Conservation (phyloP, 2,113 vertebrate species). For the Carassius gibelio region DNA sequence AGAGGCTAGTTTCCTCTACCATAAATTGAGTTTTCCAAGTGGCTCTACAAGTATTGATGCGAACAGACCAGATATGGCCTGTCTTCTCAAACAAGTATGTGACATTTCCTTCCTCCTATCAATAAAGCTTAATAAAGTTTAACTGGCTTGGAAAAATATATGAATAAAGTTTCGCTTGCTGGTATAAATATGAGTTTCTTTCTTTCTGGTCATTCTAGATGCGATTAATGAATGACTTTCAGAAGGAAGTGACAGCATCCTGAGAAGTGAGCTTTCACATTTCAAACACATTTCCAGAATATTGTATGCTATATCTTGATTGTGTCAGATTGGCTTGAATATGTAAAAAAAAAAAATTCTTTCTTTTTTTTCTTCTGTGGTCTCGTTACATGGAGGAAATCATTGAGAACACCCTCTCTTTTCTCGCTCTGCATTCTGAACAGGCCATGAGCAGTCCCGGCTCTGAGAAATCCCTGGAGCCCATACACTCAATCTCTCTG, state of each 20-base stretch:
- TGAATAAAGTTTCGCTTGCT: background rate
- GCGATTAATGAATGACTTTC: conserved; percentile 93
- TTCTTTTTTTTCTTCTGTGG: background rate
- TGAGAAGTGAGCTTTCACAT: conserved; percentile 82
- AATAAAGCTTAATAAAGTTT: background rate
- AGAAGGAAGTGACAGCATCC: conserved; percentile 91
- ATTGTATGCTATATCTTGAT: background rate
- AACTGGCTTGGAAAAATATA: background rate
- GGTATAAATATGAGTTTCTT: background rate
- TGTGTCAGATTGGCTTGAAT: conserved; percentile 2
- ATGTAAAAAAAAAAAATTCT: no score
- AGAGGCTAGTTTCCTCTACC: conserved; percentile 84
- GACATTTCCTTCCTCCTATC: background rate
- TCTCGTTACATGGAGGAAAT: conserved; percentile 96
- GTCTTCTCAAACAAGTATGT: conserved; percentile 90
- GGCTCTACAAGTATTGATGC: conserved; percentile 80
- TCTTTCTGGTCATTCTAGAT: conserved; percentile 73
- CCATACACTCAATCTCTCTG: conserved; percentile 85
- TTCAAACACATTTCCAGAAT: background rate
- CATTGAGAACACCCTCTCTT: conserved; percentile 90
- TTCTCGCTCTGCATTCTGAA: conserved; percentile 79
- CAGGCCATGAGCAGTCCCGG: conserved; percentile 59
- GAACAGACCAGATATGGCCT: conserved; percentile 75
- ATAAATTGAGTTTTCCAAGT: conserved; percentile 77
- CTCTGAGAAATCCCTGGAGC: conserved; percentile 79